Conservation (phyloP, 2,797 vertebrate species). For the Leuciscus waleckii region DNA sequence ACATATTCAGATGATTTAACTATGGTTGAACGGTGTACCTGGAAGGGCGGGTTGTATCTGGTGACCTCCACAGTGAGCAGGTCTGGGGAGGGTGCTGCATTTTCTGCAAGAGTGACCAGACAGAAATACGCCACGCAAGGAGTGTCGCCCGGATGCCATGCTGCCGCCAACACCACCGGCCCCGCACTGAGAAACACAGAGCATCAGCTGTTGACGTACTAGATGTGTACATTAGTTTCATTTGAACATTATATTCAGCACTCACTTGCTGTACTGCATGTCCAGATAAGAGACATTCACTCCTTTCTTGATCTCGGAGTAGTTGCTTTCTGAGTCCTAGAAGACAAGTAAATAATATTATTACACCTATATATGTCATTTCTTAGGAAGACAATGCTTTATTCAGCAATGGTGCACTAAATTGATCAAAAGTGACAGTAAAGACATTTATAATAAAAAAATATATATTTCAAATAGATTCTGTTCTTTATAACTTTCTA, state of each 20-base stretch:
- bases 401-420: neutral
- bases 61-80: constrained; percentile 90
- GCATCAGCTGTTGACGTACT: neutral
- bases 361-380: neutral
- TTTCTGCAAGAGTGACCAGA: constrained; percentile 87
- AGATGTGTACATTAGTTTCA: neutral
- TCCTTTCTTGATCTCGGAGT: constrained; percentile 90
- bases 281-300: constrained; percentile 88
- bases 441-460: neutral
- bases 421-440: neutral
- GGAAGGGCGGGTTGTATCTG: constrained; percentile 88
- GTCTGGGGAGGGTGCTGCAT: constrained; percentile 79
- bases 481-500: neutral
- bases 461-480: neutral
- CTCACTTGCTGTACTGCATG: constrained; percentile 91
- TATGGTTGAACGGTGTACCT: constrained; percentile 73
- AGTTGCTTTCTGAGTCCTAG: constrained; percentile 94
- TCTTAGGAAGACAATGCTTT: neutral
- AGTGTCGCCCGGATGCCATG: constrained; percentile 88
- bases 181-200: constrained; percentile 79
- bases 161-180: constrained; percentile 89
- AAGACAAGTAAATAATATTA: neutral
- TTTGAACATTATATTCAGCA: neutral
- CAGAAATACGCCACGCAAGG: constrained; percentile 92
- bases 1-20: neutral